Base-by-base conservation (phyloP, 1,140 invertebrate species). In the Neuroterus valhalla region DNA sequence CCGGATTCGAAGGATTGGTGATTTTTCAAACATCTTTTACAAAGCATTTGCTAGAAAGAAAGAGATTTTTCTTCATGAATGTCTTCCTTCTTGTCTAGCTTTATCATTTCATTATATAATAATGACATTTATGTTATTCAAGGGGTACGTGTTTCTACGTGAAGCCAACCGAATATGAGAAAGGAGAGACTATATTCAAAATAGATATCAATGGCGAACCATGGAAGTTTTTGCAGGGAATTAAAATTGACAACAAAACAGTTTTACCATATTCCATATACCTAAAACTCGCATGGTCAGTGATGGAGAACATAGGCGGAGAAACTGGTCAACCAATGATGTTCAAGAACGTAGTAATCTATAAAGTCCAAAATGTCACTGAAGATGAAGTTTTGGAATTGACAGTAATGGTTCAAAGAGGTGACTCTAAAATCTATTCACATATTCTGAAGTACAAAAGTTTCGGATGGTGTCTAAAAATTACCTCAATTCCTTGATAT, bases 201-300 rank as follows among this genome's bases (percentile, higher is more conserved):
- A 91, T 94, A 79, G 92, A 93, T 71, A 89, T 95, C 1, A 90
- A 88, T n/a, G 92, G 94, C 76, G 91, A 92, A 55, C 92, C 94
- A 73, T 93, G 94, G 84, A 90, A 93, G 69, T 98, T 93, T 85
- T 92, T 96, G 84, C 89, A 91, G 70, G 96, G 95, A 17, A 96
- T 98, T 88, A 92, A 93, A 21, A 95, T 98, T 80, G 96, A 98
- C 90, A 93, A 94, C 2, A 92, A 96, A 82, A 94, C 96, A 72
- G 83, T 97, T 1, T 94, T 95, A 78, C 97, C 97, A 3, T 96
- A 95, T 1, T 96, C 97, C 43, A 95, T 96, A 14, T 98, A 94
- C 83, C 85, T 95, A 79, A 90, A 93, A 2, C 89, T 97, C 19
- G 96, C 94, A 0, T 98, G 96, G 96, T 94, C 96, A 84, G 94